Evolutionary conservation across 1,140 invertebrate species (phyloP), one percentile per base, ranked within the genome.

Genomic region (Subanguina moxae): DNA sequence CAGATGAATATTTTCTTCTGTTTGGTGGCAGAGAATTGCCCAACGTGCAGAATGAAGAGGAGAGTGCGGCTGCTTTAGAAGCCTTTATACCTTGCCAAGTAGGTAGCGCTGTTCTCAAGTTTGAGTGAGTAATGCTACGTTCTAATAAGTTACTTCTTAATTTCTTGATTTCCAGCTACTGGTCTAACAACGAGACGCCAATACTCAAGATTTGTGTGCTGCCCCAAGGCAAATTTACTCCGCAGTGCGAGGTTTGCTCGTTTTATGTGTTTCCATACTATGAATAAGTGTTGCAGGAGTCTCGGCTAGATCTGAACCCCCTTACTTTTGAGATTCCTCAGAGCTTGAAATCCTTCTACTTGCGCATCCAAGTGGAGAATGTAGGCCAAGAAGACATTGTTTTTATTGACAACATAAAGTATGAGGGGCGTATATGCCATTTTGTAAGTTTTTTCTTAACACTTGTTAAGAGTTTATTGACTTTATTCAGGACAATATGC

Each of bases 311-410:
- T 30, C 15, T 42, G 11, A 76, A 76, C 70, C 74, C 74, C 46
- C 46, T 76, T 9, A 76, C 73, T 8, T 77, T 76, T 42, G 72
- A 76, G 65, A 73, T 76, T 57, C 75, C 75, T 3, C 48, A 67
- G 42, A 70, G 56, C 56, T 32, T 73, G 32, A 68, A 62, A 21
- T 76, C 75, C 21, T 76, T 76, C 48, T 57, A 43, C 5, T 27
- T 76, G 48, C 76, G 75, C 8, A 75, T 76, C 43, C 62, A 78
- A 61, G 58, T 75, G 1, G 75, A 75, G 13, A 23, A 71, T 27
- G 65, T 38, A 5, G 68, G 73, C 8, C 28, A 43, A 11, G 70
- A 78, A 38, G 76, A 78, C 46, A 75, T 76, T 45, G 75, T 77
- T 11, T 59, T 76, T 3, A n/a, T 76, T 7, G 75, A 76, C 62